Evolutionary conservation across 2,113 vertebrate genomes (phyloP).

Genomic region (Tapirus terrestris): DNA sequence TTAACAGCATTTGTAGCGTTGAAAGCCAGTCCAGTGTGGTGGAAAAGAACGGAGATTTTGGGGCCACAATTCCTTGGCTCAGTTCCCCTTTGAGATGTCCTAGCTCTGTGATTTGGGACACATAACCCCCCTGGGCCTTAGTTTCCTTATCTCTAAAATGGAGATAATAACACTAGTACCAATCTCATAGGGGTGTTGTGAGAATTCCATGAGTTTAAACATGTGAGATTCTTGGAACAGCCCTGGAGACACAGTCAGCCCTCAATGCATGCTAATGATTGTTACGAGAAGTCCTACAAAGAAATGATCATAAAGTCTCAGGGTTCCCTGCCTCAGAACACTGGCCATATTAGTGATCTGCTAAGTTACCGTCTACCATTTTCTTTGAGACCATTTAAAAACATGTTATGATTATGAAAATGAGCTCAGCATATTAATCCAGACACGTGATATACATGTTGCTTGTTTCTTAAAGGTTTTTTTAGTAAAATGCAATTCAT

Average conservation of each 20-base stretch:
- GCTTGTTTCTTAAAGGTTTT: not conserved
- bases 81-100: not conserved
- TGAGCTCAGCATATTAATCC: not conserved
- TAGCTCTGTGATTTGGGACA: not conserved
- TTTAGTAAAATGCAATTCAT: not conserved
- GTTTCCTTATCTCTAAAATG: not conserved
- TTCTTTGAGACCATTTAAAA: not conserved
- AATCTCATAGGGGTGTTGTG: not conserved
- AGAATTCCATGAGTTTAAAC: not conserved
- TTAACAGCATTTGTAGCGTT: not conserved
- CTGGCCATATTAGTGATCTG: not conserved
- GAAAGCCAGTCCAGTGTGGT: not conserved
- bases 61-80: not conserved
- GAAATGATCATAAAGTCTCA: not conserved
- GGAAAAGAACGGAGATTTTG: not conserved
- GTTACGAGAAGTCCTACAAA: not conserved
- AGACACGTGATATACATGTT: not conserved
- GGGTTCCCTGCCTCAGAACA: not conserved
- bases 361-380: not conserved
- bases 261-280: not conserved
- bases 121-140: not conserved
- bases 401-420: not conserved
- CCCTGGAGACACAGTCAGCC: not conserved
- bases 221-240: not conserved
- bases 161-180: not conserved